A percentile compares a stretch with the other conserved stretches of the same genome.
Conservation (phyloP, 1,140 invertebrate species). For the Listronotus bonariensis region DNA sequence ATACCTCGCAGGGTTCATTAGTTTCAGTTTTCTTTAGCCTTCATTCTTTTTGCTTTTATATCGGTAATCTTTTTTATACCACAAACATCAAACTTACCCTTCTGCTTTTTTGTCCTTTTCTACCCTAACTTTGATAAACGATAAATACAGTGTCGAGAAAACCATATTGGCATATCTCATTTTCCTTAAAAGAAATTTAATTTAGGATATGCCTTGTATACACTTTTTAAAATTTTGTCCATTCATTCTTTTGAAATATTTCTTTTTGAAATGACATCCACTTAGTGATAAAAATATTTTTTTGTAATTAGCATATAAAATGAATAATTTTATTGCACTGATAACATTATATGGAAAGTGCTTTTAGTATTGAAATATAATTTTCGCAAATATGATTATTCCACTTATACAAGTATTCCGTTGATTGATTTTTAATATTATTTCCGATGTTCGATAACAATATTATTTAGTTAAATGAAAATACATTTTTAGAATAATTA, state of each 20-base stretch:
- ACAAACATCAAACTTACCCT: conserved; percentile 40
- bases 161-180: conserved; percentile 26
- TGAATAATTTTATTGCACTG: too few species aligned
- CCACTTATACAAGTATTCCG: too few species aligned
- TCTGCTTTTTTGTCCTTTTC: conserved; percentile 13
- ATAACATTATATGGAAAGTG: too few species aligned
- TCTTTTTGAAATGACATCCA: too few species aligned
- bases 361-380: too few species aligned
- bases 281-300: too few species aligned
- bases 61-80: conserved; percentile 44
- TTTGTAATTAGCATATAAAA: too few species aligned
- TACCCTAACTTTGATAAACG: conserved; percentile 9
- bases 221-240: neutral
- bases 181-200: conserved; percentile 18
- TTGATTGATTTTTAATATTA: too few species aligned
- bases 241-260: neutral
- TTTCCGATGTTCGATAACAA: too few species aligned
- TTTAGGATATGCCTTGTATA: conserved; percentile 11
- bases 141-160: conserved; percentile 27
- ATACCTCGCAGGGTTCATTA: conserved; percentile 44
- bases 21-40: conserved; percentile 43
- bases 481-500: too few species aligned
- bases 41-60: conserved; percentile 44
- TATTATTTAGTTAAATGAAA: too few species aligned
- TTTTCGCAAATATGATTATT: too few species aligned